These are phyloP conservation scores for Ichneumoninae sp. DNA, from an alignment of 2,888 invertebrate species.

Conservation along the genomic window DNA sequence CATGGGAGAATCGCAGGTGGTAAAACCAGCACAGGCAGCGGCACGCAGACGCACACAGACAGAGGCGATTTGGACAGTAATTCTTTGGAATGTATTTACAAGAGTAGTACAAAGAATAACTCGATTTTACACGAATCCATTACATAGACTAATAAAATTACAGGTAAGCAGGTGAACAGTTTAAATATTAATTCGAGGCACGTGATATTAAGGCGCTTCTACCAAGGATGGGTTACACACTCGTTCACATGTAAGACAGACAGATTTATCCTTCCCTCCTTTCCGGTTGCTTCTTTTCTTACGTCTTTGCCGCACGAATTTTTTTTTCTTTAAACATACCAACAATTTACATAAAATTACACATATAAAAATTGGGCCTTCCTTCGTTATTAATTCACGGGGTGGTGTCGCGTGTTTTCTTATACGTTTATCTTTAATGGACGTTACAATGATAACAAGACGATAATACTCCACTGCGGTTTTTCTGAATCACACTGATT, in stretches of 20 bases:
- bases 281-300: constrained; percentile 33
- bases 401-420: constrained; percentile 21
- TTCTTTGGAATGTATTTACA: constrained; percentile 81
- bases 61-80: constrained; percentile 74
- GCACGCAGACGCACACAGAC: constrained; percentile 42
- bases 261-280: constrained; percentile 31
- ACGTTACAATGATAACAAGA: constrained; percentile 57
- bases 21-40: constrained; percentile 14
- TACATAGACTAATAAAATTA: constrained; percentile 78
- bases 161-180: constrained; percentile 79
- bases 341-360: constrained; percentile 58
- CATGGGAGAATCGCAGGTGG: constrained; percentile 13
- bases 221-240: constrained; percentile 72
- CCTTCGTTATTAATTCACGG: constrained; percentile 40
- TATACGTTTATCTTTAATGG: constrained; percentile 54
- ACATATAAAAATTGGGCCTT: constrained; percentile 58
- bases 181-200: constrained; percentile 80
- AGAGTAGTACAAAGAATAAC: constrained; percentile 81
- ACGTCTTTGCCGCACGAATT: constrained; percentile 20
- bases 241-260: constrained; percentile 56
- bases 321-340: constrained; percentile 31
- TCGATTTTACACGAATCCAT: constrained; percentile 79
- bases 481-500: constrained; percentile 41
- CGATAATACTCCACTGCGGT: constrained; percentile 29
- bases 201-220: constrained; percentile 82